These are phyloP conservation scores for Piaya cayana DNA, from an alignment of 2,113 vertebrate genomes.

Conservation along the genomic window DNA sequence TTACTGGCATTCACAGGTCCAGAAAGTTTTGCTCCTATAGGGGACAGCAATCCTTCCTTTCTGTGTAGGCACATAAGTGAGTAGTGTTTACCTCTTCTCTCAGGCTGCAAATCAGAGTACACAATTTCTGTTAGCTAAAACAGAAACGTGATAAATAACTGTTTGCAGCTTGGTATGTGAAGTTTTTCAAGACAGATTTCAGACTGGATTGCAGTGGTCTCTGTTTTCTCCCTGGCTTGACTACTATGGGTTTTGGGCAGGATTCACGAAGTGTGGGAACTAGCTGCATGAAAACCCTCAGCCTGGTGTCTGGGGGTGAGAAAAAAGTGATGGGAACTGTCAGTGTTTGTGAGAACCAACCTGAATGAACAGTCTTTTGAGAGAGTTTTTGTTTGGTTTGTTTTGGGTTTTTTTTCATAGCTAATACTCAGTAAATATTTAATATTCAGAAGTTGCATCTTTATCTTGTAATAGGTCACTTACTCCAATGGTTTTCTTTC, in stretches of 20 bases:
- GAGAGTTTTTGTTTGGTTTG: neutral
- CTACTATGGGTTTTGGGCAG: neutral
- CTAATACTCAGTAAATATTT: neutral
- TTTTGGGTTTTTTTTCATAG: neutral
- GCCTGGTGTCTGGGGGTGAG: neutral
- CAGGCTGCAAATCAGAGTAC: neutral
- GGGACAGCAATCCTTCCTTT: neutral
- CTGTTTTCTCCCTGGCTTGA: neutral
- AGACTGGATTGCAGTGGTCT: neutral
- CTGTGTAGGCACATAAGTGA: neutral
- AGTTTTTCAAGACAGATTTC: neutral
- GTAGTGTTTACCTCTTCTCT: neutral
- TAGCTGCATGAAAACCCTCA: neutral
- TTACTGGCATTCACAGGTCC: neutral
- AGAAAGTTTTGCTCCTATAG: neutral
- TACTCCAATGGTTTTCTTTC: neutral
- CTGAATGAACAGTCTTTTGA: neutral
- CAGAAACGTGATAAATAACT: neutral
- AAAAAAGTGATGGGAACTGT: neutral
- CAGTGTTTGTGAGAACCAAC: neutral
- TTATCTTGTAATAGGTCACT: neutral
- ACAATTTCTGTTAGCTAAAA: neutral
- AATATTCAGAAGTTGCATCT: neutral
- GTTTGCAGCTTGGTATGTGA: neutral
- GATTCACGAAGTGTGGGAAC: neutral